These are phyloP conservation scores for Chrysocyon brachyurus DNA, from an alignment of 2,797 vertebrate genomes.

Conservation along the genomic window DNA sequence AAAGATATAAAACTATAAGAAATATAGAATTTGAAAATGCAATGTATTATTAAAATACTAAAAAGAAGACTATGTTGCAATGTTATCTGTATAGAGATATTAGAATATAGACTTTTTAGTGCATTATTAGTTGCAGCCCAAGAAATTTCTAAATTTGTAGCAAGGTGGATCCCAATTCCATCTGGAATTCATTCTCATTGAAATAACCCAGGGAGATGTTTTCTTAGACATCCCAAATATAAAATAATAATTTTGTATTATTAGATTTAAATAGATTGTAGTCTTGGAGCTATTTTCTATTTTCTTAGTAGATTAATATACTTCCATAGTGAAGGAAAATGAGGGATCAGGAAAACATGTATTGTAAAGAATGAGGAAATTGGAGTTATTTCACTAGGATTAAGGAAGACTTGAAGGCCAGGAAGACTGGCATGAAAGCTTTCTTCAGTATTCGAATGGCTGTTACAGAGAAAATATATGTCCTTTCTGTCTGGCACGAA, in stretches of 20 bases:
- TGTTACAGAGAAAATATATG: not conserved
- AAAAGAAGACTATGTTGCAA: not conserved
- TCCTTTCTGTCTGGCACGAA: not conserved
- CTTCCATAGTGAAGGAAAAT: not conserved
- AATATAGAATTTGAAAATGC: slow-evolving; percentile 11
- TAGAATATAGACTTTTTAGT: not conserved
- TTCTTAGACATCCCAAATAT: not conserved
- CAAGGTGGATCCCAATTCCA: not conserved
- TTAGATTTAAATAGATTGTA: not conserved
- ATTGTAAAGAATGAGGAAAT: not conserved
- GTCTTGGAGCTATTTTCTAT: not conserved
- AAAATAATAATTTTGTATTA: slow-evolving; percentile 17
- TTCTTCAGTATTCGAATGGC: not conserved
- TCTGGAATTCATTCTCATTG: not conserved
- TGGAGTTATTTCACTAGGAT: not conserved
- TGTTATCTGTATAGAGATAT: not conserved
- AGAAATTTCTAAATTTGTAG: slow-evolving; percentile 11
- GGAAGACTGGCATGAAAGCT: not conserved
- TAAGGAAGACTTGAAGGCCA: not conserved
- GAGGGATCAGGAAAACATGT: not conserved
- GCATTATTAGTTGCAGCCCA: not conserved
- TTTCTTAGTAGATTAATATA: not conserved
- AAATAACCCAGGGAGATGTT: not conserved
- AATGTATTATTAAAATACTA: not conserved
- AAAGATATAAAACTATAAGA: not conserved